These are phyloP conservation scores for Peromyscus melanophrys DNA, from an alignment of 2,797 vertebrate species.

Conservation along the genomic window DNA sequence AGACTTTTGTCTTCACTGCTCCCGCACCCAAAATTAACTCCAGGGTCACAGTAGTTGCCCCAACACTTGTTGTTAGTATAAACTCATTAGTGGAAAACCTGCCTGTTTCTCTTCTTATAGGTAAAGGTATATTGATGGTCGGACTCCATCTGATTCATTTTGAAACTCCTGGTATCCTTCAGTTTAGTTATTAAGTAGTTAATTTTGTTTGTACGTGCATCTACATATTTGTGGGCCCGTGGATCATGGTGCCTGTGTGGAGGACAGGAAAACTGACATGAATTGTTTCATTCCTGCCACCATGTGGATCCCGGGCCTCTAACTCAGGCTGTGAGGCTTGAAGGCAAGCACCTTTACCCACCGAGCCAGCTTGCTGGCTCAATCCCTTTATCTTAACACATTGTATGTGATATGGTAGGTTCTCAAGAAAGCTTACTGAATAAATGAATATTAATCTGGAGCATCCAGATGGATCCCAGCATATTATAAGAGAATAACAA, in stretches of 20 bases:
- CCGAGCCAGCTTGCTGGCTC: not conserved
- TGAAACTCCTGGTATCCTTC: not conserved
- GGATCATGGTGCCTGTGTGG: not conserved
- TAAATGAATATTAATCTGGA: not conserved
- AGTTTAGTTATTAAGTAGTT: not conserved
- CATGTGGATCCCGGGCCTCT: not conserved
- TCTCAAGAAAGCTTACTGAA: conserved; percentile 18
- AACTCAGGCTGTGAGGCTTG: not conserved
- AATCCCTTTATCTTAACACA: not conserved
- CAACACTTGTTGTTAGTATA: conserved; percentile 1
- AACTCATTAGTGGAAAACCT: not conserved
- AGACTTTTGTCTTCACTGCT: conserved; percentile 51
- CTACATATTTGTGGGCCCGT: not conserved
- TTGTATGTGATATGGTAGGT: not conserved
- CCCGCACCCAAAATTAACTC: not conserved
- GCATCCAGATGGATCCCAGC: not conserved
- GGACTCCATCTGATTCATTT: not conserved
- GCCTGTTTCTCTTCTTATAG: not conserved
- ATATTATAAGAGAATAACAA: not conserved
- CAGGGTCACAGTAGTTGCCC: not conserved
- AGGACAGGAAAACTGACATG: not conserved
- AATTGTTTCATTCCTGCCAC: not conserved
- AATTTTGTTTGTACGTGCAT: not conserved
- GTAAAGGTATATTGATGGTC: not conserved
- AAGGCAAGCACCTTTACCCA: not conserved